Conservation (phyloP, 2,888 invertebrate genomes). For the Hydriomena furcata region DNA sequence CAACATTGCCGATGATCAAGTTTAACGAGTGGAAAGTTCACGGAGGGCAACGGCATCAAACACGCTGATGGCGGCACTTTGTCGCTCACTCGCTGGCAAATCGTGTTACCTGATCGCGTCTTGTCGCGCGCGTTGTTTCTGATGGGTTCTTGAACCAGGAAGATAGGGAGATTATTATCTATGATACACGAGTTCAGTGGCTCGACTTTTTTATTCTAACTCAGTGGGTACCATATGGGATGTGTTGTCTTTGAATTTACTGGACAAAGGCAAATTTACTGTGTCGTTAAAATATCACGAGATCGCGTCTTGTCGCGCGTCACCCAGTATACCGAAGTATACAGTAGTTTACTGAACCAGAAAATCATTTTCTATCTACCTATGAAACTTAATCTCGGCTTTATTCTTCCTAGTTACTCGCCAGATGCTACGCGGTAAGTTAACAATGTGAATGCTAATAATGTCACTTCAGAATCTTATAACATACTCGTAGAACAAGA, state of each 20-base stretch:
- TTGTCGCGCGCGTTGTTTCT: slow-evolving; percentile 35
- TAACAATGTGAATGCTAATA: not conserved
- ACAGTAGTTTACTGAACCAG: slow-evolving; percentile 9
- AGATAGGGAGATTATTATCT: slow-evolving; percentile 35
- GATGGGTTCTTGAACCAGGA: slow-evolving; percentile 55
- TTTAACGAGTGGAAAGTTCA: slow-evolving; percentile 79
- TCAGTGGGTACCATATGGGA: not conserved
- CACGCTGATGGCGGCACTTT: slow-evolving; percentile 58
- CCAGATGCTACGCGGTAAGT: not conserved
- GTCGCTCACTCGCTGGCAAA: slow-evolving; percentile 66
- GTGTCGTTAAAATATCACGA: slow-evolving; percentile 8
- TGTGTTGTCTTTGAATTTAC: not conserved
- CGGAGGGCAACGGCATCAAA: slow-evolving; percentile 64
- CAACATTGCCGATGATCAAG: slow-evolving; percentile 74
- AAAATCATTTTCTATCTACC: not conserved
- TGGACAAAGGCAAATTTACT: not conserved
- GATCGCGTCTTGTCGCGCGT: slow-evolving; percentile 4
- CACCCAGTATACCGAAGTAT: too few relatives aligned
- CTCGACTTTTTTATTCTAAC: not conserved
- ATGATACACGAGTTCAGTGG: slow-evolving; percentile 7
- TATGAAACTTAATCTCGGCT: slow-evolving; percentile 4
- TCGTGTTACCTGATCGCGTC: slow-evolving; percentile 60
- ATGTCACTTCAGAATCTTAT: not conserved
- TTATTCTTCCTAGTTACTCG: slow-evolving; percentile 2
- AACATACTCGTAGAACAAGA: not conserved